A percentile compares a stretch with the other conserved stretches of the same genome.
Evolutionary conservation across 1,140 invertebrate species (phyloP).

Genomic region (Ganaspis sp.): DNA sequence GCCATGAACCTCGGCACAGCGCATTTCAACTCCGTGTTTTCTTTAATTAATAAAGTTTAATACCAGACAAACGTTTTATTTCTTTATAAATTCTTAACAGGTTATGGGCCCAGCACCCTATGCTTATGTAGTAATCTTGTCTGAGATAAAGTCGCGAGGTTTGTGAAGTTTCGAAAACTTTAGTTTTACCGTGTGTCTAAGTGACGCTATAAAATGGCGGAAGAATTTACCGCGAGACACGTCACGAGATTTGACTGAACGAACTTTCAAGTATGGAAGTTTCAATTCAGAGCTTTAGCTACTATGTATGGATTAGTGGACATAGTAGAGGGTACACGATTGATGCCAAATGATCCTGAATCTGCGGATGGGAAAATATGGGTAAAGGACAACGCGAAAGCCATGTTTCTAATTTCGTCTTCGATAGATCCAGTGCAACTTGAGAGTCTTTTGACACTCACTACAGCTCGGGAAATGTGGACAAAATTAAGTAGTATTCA

Average conservation of each 20-base stretch:
- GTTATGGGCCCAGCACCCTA: not conserved
- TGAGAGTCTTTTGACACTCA: not conserved
- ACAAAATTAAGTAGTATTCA: conserved; percentile 19
- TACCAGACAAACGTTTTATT: not conserved
- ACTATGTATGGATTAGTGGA: conserved; percentile 30
- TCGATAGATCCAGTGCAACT: conserved; percentile 30
- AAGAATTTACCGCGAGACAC: conserved; percentile 30
- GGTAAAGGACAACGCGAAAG: conserved; percentile 45
- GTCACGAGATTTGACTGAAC: conserved; percentile 26
- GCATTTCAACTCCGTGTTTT: too few relatives aligned
- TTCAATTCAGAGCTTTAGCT: conserved; percentile 34
- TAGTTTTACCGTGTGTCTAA: not conserved
- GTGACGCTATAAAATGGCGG: not conserved
- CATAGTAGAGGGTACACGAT: conserved; percentile 13
- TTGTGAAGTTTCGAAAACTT: not conserved
- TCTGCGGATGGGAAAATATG: not conserved
- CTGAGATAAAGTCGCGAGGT: not conserved
- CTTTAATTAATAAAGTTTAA: too few relatives aligned
- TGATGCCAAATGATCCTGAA: not conserved
- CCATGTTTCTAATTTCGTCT: conserved; percentile 39
- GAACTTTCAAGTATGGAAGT: conserved; percentile 42
- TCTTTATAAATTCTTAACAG: not conserved
- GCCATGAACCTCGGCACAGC: too few relatives aligned
- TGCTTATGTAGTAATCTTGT: not conserved
- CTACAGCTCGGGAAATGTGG: conserved; percentile 20